Conservation (phyloP, 2,113 vertebrate genomes). For the Pteropus alecto region DNA sequence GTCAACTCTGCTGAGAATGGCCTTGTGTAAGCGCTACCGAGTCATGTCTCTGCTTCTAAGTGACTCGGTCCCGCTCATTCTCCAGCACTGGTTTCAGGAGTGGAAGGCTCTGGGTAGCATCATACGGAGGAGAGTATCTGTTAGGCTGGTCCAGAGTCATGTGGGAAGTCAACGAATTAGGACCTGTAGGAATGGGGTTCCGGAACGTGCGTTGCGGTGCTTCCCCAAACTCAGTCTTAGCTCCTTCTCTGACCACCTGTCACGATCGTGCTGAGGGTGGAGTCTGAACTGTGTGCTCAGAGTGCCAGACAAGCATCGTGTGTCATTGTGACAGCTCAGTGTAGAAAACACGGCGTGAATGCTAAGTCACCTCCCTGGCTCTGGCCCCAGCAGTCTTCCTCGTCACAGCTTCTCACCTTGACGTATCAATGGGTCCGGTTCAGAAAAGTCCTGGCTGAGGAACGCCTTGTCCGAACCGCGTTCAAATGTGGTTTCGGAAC, state of each 20-base stretch:
- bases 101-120: neutral
- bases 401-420: neutral
- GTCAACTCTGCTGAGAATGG: neutral
- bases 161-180: neutral
- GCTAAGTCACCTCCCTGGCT: neutral
- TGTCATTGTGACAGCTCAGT: fast-evolving
- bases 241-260: neutral
- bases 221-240: neutral
- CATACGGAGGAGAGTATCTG: fast-evolving
- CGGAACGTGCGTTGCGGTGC: neutral
- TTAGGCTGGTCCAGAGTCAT: neutral
- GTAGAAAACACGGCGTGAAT: fast-evolving
- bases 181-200: neutral
- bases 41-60: neutral
- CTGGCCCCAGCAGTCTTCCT: neutral
- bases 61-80: neutral
- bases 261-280: fast-evolving
- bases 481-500: neutral
- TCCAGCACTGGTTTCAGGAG: neutral
- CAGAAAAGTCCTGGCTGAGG: neutral
- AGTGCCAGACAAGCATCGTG: fast-evolving
- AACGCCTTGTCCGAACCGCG: neutral
- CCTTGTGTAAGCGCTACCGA: neutral
- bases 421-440: neutral
- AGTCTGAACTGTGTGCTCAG: fast-evolving